A percentile compares a stretch with the other conserved stretches of the same genome.
Conservation (phyloP, 2,797 vertebrate genomes). For the Emys orbicularis region DNA sequence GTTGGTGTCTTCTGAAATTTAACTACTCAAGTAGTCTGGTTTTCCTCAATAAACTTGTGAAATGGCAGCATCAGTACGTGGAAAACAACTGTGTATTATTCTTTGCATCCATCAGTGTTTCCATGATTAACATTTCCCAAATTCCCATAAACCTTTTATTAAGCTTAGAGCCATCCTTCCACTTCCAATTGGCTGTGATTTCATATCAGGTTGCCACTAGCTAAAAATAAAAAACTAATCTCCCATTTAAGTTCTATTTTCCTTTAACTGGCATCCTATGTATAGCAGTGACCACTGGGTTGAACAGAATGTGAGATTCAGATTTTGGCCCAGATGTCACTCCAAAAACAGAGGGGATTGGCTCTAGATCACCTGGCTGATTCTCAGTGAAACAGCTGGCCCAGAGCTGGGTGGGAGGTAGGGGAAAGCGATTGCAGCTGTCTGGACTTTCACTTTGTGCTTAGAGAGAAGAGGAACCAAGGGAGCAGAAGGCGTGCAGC, state of each 20-base stretch:
- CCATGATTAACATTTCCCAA: not conserved
- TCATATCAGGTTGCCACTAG: not conserved
- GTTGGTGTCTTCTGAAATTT: not conserved
- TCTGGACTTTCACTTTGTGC: not conserved
- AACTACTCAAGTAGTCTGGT: not conserved
- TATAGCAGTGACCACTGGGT: not conserved
- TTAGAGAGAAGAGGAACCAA: not conserved
- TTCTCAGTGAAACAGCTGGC: not conserved
- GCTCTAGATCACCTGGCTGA: not conserved
- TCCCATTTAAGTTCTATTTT: not conserved
- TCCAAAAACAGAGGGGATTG: not conserved
- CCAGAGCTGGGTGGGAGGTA: not conserved
- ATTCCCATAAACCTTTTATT: not conserved
- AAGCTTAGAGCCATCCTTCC: not conserved
- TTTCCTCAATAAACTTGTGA: not conserved
- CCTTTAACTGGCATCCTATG: not conserved
- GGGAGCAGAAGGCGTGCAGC: not conserved
- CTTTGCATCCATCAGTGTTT: not conserved
- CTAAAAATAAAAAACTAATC: not conserved
- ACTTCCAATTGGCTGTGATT: not conserved
- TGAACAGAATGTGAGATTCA: not conserved
- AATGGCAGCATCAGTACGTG: not conserved
- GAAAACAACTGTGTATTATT: not conserved
- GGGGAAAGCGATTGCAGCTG: not conserved
- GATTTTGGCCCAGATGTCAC: rapidly evolving